Base-by-base conservation (phyloP, 37 sponge, comb jelly and placozoan genomes). In the Cladorhizidae sp. region DNA sequence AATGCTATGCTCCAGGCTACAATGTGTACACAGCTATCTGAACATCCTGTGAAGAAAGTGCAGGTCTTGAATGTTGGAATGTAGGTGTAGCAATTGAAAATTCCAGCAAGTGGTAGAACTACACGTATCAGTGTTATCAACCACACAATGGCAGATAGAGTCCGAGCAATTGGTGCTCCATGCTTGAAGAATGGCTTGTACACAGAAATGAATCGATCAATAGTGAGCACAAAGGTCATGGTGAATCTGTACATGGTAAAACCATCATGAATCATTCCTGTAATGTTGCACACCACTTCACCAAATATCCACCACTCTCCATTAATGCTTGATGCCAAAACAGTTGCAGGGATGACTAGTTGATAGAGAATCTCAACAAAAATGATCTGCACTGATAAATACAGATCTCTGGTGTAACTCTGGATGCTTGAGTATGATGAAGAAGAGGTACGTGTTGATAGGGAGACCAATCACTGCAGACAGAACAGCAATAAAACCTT, bases 151-250 rank as follows among this genome's bases (percentile, higher is more conserved):
- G 36, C 3, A 35, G 31, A 17, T 2, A 65, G 35, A 5, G 32
- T 25, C 17, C 17, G 12, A 31, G 18, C 17, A 32, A 31, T 35
- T 15, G 67, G 32, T 35, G 17, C 17, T 32, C 35, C 31, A 22
- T 26, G 18, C 39, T 71, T 28, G 26, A 71, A 71, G 45, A 71
- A 71, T 18, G 72, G 72, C 2, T 37, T 36, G 72, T 36, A 71
- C 25, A 71, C 72, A 14, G 72, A 71, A 15, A 71, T 71, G 38
- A 71, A 41, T 3, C 72, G 72, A 71, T 71, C 72, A 22, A 71
- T 31, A 15, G 72, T 42, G 5, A 71, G 28, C 23, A 71, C 38
- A 21, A 71, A 14, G 6, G 72, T 71, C 49, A 71, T 41, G 1
- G 26, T 20, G 36, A 45, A 71, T 8, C 72, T 36, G 38, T 20